Percentiles rank a stretch among this genome's conserved stretches.
Conservation (phyloP, 2,113 vertebrate species). For the Thamnaconus septentrionalis region DNA sequence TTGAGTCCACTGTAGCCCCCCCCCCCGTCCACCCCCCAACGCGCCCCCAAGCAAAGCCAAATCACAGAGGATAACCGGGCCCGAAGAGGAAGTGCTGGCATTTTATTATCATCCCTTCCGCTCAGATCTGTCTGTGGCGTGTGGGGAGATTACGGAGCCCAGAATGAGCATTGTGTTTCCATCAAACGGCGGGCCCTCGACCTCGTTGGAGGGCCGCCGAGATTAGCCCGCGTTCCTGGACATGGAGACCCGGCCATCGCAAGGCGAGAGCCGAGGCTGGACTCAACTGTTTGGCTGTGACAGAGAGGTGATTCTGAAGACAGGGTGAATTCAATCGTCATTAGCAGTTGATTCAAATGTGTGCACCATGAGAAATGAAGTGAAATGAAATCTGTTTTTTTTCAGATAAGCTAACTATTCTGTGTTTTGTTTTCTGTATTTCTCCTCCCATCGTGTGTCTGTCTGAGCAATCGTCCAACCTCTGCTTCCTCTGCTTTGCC, state of each 20-base stretch:
- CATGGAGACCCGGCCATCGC: slow-evolving; percentile 21
- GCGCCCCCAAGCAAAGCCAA: slow-evolving; percentile 15
- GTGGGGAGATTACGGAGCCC: slow-evolving; percentile 40
- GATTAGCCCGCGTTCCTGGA: slow-evolving; percentile 36
- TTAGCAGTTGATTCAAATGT: neutral
- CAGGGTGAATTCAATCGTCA: neutral
- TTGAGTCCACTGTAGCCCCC: slow-evolving; percentile 6
- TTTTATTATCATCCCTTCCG: slow-evolving; percentile 34
- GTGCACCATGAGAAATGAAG: neutral
- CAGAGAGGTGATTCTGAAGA: neutral
- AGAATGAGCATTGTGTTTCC: slow-evolving; percentile 49
- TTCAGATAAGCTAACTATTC: too few species aligned
- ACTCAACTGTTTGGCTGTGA: too few species aligned
- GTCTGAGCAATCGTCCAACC: too few species aligned
- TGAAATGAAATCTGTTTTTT: neutral
- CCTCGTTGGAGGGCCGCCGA: slow-evolving; percentile 53
- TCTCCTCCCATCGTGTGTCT: too few species aligned
- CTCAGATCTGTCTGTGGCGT: slow-evolving; percentile 36
- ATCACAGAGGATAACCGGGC: slow-evolving; percentile 45
- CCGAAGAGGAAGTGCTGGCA: slow-evolving; percentile 19
- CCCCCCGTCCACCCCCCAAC: too few species aligned
- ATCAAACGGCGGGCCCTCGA: slow-evolving; percentile 47
- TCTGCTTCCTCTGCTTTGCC: too few species aligned
- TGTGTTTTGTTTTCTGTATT: too few species aligned
- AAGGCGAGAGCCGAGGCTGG: neutral